These are phyloP conservation scores for Chionomys nivalis DNA, from an alignment of 2,113 vertebrate genomes.

Conservation along the genomic window DNA sequence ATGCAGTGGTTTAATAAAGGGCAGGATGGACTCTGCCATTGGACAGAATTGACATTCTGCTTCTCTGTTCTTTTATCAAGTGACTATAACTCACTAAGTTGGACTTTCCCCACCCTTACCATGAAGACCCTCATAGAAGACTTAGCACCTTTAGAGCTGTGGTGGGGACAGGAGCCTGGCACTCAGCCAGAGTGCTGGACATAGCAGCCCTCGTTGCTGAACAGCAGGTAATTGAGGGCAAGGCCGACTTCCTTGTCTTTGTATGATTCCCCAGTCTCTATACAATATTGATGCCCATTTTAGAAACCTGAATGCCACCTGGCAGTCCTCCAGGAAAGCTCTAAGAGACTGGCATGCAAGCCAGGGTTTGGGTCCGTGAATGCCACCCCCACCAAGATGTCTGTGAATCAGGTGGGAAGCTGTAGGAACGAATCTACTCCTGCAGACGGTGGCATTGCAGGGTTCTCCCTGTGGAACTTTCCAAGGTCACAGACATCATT, in stretches of 20 bases:
- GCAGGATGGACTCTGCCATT: neutral
- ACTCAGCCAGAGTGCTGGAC: neutral
- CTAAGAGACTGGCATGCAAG: neutral
- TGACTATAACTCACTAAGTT: neutral
- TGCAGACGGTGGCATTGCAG: neutral
- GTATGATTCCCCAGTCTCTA: neutral
- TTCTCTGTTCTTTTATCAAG: neutral
- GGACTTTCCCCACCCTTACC: neutral
- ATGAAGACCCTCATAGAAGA: neutral
- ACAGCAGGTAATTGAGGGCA: neutral
- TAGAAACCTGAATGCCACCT: neutral
- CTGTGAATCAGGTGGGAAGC: neutral
- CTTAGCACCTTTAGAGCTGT: neutral
- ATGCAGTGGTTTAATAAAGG: neutral
- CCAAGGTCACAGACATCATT: neutral
- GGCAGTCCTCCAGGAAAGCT: neutral
- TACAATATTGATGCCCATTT: neutral
- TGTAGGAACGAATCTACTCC: neutral
- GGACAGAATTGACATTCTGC: neutral
- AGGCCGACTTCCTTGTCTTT: neutral
- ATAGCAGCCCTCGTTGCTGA: neutral
- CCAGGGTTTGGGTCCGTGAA: accelerated
- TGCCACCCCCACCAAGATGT: neutral
- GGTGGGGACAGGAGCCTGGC: neutral
- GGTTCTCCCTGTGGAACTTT: neutral